Evolutionary conservation across 2,113 vertebrate species (phyloP).

Genomic region (Cottus gobio): DNA sequence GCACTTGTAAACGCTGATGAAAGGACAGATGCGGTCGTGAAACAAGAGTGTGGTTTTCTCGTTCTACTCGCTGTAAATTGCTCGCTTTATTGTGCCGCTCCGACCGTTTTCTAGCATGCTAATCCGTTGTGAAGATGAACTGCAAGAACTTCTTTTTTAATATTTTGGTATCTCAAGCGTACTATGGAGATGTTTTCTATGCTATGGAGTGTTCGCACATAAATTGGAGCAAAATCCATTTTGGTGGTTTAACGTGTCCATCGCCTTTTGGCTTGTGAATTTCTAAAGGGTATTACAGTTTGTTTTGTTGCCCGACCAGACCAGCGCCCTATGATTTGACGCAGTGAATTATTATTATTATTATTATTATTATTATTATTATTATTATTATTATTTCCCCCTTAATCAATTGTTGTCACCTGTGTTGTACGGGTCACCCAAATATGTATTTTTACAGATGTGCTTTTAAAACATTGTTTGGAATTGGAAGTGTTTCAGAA

Average conservation of each 20-base stretch:
- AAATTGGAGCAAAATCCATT: slow-evolving; percentile 22
- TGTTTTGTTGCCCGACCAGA: slow-evolving; percentile 12
- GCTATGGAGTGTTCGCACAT: slow-evolving; percentile 25
- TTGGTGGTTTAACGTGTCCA: slow-evolving; percentile 3
- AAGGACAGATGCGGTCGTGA: neutral
- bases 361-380: neutral
- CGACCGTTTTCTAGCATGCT: slow-evolving; percentile 53
- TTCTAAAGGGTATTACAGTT: slow-evolving; percentile 29
- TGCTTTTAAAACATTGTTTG: slow-evolving; percentile 46
- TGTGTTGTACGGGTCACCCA: slow-evolving; percentile 5
- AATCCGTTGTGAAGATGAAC: slow-evolving; percentile 44
- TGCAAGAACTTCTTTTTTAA: slow-evolving; percentile 38
- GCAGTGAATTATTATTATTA: slow-evolving; percentile 1
- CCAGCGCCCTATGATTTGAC: slow-evolving; percentile 24
- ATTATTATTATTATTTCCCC: neutral
- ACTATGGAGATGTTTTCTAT: slow-evolving; percentile 22
- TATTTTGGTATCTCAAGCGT: slow-evolving; percentile 46
- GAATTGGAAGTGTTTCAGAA: slow-evolving; percentile 32
- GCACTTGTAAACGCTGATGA: slow-evolving; percentile 18
- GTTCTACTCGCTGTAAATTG: slow-evolving; percentile 57
- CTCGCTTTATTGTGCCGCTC: slow-evolving; percentile 37
- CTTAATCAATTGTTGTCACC: neutral
- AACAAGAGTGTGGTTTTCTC: slow-evolving; percentile 1
- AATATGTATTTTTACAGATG: slow-evolving; percentile 40
- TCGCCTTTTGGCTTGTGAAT: slow-evolving; percentile 9